Percentiles rank a stretch among this genome's conserved stretches.
phyloP scores from a whole-genome alignment of 2,797 vertebrate species.

The Spinus pinus region DNA sequence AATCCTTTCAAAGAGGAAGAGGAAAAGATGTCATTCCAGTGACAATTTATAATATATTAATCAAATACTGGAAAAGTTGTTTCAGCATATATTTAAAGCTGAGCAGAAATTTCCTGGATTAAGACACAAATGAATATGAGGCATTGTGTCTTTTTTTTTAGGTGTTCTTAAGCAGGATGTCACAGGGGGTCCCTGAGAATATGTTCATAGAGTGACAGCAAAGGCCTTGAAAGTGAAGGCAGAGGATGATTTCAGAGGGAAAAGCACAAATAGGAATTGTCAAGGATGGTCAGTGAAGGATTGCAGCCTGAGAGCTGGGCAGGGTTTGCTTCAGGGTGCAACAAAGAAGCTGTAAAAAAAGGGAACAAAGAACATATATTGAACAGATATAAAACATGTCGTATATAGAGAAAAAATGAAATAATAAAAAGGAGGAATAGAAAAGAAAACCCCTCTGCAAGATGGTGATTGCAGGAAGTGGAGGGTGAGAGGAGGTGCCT shows the following conservation, averaged over 20 bases:
- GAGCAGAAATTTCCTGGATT: not conserved
- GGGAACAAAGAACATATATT: not conserved
- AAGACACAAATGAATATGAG: not conserved
- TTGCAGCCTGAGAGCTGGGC: not conserved
- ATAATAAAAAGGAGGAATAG: not conserved
- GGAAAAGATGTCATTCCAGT: not conserved
- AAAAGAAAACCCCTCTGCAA: not conserved
- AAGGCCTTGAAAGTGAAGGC: not conserved
- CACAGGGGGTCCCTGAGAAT: not conserved
- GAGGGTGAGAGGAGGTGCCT: not conserved
- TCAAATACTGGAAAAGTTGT: not conserved
- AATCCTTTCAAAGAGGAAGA: conserved; percentile 14
- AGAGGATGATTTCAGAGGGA: not conserved
- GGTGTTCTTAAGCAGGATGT: not conserved
- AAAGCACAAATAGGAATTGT: not conserved
- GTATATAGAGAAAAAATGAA: not conserved
- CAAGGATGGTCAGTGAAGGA: not conserved
- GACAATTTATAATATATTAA: not conserved
- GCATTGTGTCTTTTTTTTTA: not conserved
- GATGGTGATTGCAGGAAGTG: not conserved
- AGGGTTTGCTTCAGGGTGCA: not conserved
- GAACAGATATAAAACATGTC: not conserved
- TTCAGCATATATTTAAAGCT: not conserved
- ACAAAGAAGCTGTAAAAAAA: not conserved
- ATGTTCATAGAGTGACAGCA: not conserved